These are phyloP conservation scores for Antedon mediterranea DNA, from an alignment of 53 echinoderm and acorn worm genomes.

Conservation along the genomic window DNA sequence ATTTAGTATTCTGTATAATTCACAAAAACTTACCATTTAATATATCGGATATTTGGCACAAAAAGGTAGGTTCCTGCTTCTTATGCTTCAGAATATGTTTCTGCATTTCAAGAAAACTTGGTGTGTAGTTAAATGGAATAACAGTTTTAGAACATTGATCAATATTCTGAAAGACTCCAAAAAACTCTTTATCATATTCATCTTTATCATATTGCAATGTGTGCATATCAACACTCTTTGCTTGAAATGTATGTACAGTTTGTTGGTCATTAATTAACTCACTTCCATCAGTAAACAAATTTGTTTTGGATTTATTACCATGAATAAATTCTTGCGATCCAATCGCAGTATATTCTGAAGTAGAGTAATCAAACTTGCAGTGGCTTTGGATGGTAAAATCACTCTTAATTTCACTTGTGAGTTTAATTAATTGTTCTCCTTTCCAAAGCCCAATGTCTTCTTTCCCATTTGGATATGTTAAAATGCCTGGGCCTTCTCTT, in stretches of 20 bases:
- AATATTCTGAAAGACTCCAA: conserved; percentile 16
- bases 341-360: conserved; percentile 30
- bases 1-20: background rate
- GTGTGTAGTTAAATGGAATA: conserved; percentile 56
- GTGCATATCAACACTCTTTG: conserved; percentile 63
- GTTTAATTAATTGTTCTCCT: conserved; percentile 67
- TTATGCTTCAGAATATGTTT: conserved; percentile 50
- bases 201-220: conserved; percentile 68
- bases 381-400: conserved; percentile 65
- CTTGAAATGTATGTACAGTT: no score
- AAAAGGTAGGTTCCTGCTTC: conserved; percentile 30
- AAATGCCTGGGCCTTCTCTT: conserved; percentile 59
- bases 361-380: conserved; percentile 65
- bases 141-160: background rate
- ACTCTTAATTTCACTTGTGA: conserved; percentile 42
- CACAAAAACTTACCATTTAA: conserved; percentile 37
- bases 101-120: conserved; percentile 56
- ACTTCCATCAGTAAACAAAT: background rate
- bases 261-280: background rate
- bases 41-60: conserved; percentile 34
- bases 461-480: conserved; percentile 39
- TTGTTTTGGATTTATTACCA: background rate
- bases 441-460: conserved; percentile 88
- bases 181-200: conserved; percentile 77
- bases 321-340: conserved; percentile 12